Base-by-base conservation (phyloP, 2,113 vertebrate genomes). In the Apodemus speciosus region DNA sequence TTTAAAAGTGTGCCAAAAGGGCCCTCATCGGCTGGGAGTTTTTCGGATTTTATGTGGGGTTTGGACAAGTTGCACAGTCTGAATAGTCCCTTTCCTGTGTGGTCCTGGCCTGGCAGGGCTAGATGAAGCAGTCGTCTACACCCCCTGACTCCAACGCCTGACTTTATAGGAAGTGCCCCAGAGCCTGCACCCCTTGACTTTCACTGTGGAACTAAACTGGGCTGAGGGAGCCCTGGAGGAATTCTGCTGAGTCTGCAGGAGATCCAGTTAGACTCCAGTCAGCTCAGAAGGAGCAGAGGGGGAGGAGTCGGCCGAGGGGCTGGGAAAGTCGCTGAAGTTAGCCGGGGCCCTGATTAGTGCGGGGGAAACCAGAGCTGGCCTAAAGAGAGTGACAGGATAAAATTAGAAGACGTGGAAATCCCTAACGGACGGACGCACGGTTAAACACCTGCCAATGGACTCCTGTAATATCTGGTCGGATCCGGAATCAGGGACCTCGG, bases 351-450 rank as follows among this genome's bases (percentile, higher is more conserved):
- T 9, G 80, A 96, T 89, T 88, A 91, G 84, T 30, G n/a, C n/a
- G 32, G 60, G 40, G 60, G 92, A 69, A 95, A 96, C 58, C 35
- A 58, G 87, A 96, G 91, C 93, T 87, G 51, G 40, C 16, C 83
- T 51, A 43, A 85, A 58, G 66, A 69, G 27, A 30, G 64, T 58
- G 58, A 14, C 68, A 0, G 38, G 56, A 75, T 89, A 87, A 94
- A 94, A 92, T 95, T 91, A 95, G 94, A 81, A 88, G 66, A 86
- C 43, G 27, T 94, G 94, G 88, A 96, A 95, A 97, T 96, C 95
- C 95, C 90, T 83, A 91, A 35, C 85, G 49, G 95, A 97, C 90
- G 95, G 83, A 94, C 93, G 62, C 91, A 66, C 4, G 6, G 58
- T 56, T 40, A 2, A 87, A n/a, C n/a, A 80, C 68, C 1, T 23